These are phyloP conservation scores for Onthophagus taurus DNA, from an alignment of 1,140 invertebrate species.

Conservation along the genomic window DNA sequence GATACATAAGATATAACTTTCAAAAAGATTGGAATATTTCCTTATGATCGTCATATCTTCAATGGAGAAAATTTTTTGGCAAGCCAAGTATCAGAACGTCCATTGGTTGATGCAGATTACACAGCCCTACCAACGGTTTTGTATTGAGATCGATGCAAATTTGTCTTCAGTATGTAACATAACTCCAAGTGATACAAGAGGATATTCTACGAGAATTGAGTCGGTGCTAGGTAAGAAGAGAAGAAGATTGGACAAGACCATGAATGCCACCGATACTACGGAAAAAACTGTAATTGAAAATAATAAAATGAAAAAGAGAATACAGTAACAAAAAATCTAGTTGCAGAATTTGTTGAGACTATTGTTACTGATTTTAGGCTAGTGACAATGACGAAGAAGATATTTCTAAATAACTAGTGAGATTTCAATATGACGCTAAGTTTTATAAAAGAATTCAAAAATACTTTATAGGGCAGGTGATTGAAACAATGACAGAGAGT, in stretches of 20 bases:
- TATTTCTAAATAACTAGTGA: no score
- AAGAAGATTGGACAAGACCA: background rate
- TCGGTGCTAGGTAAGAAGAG: background rate
- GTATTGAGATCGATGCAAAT: background rate
- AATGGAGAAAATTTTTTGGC: slow-evolving; percentile 1
- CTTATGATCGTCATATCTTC: background rate
- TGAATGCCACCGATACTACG: background rate
- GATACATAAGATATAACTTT: no score
- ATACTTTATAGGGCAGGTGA: no score
- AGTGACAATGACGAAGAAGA: no score
- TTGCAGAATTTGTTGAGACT: background rate
- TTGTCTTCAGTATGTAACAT: no score
- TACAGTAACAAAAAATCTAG: background rate
- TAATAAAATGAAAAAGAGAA: background rate
- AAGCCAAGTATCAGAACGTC: background rate
- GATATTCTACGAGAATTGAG: background rate
- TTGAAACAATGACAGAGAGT: no score
- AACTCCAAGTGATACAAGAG: background rate
- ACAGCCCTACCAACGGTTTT: background rate
- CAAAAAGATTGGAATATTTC: background rate
- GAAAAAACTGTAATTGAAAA: background rate
- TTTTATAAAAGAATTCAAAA: no score
- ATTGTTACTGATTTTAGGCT: background rate
- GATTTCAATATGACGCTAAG: no score
- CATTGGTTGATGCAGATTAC: background rate